phyloP scores from a whole-genome alignment of 2,797 vertebrate species.

The Tachyglossus aculeatus region DNA sequence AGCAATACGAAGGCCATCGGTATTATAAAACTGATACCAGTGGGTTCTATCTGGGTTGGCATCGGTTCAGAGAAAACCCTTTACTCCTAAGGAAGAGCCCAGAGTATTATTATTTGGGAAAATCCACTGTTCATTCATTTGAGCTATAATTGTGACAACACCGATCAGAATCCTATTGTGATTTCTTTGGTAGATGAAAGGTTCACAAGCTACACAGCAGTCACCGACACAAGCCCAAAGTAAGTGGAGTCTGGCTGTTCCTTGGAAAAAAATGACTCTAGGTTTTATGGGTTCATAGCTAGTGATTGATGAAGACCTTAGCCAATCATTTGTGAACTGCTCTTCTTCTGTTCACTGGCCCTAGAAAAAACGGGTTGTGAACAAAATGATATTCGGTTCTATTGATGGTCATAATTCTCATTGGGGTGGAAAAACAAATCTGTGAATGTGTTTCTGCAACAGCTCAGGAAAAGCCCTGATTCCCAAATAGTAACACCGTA shows the following conservation, averaged over 20 bases:
- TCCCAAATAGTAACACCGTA: background rate
- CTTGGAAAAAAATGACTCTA: background rate
- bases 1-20: too few species aligned
- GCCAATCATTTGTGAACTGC: background rate
- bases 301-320: background rate
- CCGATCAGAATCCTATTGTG: background rate
- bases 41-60: too few species aligned
- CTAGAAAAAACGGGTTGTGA: background rate
- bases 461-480: background rate
- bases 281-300: background rate
- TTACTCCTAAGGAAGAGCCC: too few species aligned
- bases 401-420: background rate
- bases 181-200: background rate
- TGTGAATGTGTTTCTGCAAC: background rate
- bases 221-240: background rate
- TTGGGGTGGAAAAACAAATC: accelerated
- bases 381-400: background rate
- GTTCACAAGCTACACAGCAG: background rate
- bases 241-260: background rate
- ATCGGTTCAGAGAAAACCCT: too few species aligned
- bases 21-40: too few species aligned
- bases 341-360: background rate
- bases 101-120: too few species aligned
- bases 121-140: background rate
- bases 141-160: background rate